Base-by-base conservation (phyloP, 1,140 invertebrate species). In the Coelopa frigida region DNA sequence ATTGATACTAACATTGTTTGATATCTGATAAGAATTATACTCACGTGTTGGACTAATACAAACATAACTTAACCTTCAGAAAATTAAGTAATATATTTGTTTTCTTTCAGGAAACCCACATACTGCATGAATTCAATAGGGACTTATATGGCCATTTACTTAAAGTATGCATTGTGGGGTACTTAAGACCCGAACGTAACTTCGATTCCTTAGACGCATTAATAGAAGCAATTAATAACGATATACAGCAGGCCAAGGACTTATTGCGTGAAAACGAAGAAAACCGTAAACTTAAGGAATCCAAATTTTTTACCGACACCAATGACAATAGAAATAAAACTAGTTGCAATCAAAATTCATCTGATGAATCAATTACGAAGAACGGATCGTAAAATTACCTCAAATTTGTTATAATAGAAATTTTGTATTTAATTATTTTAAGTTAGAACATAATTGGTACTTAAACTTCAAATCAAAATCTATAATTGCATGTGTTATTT, bases 81-180 rank as follows among this genome's bases (percentile, higher is more conserved):
- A 11, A 22, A 20, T 18, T 40, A 12, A n/a, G n/a, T n/a, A 37
- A 18, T 37, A 10, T 29, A 29, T 10, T n/a, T 23, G 8, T 44
- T 26, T 47, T 3, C 17, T 75, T 78, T 15, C 65, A 86, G 83
- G 89, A 98, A 78, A 87, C 90, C 1, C 91, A 98, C 65, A 82
- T 98, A 26, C 70, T 98, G 41, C 82, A 96, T 57, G 73, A 82
- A 52, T 96, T 91, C 68, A 73, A 81, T 14, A 62, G 77, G 27
- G 91, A 97, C 72, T 91, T 98, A 57, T 97, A 98, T 73, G 92
- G 86, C 4, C 75, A 80, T 40, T 66, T 73, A 41, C 69, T 98
- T 31, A 89, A 84, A 75, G 77, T 92, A 21, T 79, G 82, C 46
- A 78, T 96, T 44, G 58, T 84, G 14, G 89, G 87, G 20, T 95